phyloP scores from a whole-genome alignment of 1,140 invertebrate species.

The Meloidogyne floridensis region DNA sequence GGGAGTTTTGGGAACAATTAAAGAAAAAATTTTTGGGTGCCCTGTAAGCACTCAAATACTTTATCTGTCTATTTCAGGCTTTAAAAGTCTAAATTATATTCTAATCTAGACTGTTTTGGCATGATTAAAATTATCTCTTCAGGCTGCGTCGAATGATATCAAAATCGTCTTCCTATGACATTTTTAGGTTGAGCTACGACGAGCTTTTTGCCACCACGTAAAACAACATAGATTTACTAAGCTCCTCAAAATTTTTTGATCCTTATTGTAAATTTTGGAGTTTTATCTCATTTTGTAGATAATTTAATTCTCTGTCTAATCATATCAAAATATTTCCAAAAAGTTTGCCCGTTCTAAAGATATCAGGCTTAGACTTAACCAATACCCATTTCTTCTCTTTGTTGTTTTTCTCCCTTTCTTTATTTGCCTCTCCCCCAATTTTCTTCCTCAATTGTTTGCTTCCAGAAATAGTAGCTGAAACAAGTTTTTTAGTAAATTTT shows the following conservation, averaged over 20 bases:
- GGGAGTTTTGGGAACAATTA: not conserved
- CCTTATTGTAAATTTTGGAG: not conserved
- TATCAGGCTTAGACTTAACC: not conserved
- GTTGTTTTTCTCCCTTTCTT: not conserved
- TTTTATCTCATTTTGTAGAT: not conserved
- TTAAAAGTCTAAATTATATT: no score
- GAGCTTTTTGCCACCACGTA: not conserved
- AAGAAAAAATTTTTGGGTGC: not conserved
- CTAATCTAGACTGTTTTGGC: not conserved
- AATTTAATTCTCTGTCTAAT: not conserved
- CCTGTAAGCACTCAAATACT: no score
- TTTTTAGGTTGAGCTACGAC: not conserved
- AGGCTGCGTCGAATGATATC: no score
- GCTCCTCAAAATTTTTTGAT: no score
- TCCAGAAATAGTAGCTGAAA: constrained; percentile 9
- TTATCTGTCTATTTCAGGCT: no score
- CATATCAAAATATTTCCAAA: not conserved
- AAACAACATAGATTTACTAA: no score
- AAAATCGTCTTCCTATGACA: no score
- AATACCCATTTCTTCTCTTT: not conserved
- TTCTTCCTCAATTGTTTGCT: not conserved
- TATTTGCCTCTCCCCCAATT: not conserved
- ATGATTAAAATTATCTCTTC: not conserved
- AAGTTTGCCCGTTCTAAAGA: not conserved
- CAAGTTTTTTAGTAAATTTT: not conserved